These are phyloP conservation scores for Andrena trimmerana DNA, from an alignment of 2,888 invertebrate species.

Conservation along the genomic window DNA sequence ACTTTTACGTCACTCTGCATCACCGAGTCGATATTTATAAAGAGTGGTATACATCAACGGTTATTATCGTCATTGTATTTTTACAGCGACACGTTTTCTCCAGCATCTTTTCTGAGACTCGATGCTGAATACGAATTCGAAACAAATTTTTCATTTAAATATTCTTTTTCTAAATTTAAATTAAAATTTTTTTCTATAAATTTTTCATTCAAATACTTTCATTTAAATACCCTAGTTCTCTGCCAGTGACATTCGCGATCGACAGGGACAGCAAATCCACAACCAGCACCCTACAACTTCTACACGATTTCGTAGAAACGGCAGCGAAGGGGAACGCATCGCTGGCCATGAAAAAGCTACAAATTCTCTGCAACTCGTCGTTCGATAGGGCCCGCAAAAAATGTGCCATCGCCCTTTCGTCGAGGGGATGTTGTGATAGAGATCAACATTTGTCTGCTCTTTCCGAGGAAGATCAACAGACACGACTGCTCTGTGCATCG, in stretches of 20 bases:
- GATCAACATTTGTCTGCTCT: slow-evolving; percentile 27
- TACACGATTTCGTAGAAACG: not conserved
- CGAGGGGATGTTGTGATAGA: not conserved
- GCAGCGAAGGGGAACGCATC: not conserved
- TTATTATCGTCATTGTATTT: slow-evolving; percentile 22
- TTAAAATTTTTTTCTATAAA: too few relatives aligned
- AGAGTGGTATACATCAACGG: slow-evolving; percentile 3
- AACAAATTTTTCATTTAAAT: not conserved
- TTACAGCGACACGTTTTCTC: not conserved
- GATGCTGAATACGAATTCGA: not conserved
- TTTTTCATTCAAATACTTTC: not conserved
- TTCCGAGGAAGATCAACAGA: slow-evolving; percentile 29
- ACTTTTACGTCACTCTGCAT: slow-evolving; percentile 28
- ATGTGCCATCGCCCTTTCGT: not conserved
- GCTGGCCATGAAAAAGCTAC: not conserved
- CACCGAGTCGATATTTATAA: slow-evolving; percentile 30
- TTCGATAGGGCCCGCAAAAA: slow-evolving; percentile 2
- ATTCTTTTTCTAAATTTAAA: too few relatives aligned
- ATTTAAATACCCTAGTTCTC: not conserved
- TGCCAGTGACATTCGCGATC: not conserved
- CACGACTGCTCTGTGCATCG: slow-evolving; percentile 7
- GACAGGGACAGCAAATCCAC: not conserved
- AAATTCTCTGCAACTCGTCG: not conserved
- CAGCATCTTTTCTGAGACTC: not conserved
- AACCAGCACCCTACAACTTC: not conserved